Conservation (phyloP, 2,797 vertebrate genomes). For the Percopsis omiscomaycus region DNA sequence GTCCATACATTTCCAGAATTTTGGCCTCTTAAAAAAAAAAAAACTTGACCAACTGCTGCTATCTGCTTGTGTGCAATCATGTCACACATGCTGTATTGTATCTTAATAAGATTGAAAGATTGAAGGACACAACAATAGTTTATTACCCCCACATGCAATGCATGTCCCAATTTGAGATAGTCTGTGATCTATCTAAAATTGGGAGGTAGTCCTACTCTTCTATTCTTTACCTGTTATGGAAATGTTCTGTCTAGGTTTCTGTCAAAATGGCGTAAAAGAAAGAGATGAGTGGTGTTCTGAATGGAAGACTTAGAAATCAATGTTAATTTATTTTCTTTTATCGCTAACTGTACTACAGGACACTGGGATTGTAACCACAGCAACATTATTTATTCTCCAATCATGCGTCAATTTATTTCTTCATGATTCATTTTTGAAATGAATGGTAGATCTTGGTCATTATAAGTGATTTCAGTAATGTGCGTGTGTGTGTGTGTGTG, state of each 20-base stretch:
- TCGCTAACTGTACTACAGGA: constrained; percentile 61
- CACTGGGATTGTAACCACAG: constrained; percentile 73
- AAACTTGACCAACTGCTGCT: constrained; percentile 17
- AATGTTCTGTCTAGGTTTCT: constrained; percentile 23
- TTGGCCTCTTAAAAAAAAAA: too few relatives aligned
- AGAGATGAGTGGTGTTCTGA: constrained; percentile 47
- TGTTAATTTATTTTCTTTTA: constrained; percentile 73
- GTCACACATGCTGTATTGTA: constrained; percentile 27
- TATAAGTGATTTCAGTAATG: constrained; percentile 43
- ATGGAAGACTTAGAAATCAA: constrained; percentile 49
- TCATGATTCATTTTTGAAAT: constrained; percentile 60
- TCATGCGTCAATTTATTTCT: constrained; percentile 56
- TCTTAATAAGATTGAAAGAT: constrained; percentile 10
- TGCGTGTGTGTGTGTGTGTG: constrained; percentile 38
- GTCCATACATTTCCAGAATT: too few relatives aligned
- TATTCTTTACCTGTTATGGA: constrained; percentile 30
- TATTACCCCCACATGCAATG: neutral
- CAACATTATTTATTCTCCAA: constrained; percentile 78
- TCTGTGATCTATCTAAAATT: too few relatives aligned
- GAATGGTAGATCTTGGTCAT: constrained; percentile 34
- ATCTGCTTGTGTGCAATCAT: constrained; percentile 20
- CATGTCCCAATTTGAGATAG: constrained; percentile 1
- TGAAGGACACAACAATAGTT: neutral
- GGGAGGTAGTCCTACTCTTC: constrained; percentile 1
- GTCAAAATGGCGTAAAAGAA: constrained; percentile 22